Base-by-base conservation (phyloP, 2,797 vertebrate species). In the Acomys russatus region DNA sequence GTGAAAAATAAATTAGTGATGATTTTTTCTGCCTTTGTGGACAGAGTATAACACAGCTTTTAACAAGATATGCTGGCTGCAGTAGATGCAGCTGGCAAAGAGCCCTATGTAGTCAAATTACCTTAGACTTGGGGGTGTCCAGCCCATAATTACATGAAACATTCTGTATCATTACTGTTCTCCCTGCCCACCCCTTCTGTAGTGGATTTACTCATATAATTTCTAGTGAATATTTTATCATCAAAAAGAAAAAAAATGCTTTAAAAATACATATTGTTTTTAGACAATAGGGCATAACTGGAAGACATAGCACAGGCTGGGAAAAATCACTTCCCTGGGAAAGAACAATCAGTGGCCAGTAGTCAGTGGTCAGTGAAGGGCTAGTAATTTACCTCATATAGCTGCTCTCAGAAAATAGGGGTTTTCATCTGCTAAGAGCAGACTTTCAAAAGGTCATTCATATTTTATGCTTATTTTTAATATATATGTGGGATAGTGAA, bases 211-310 rank as follows among this genome's bases (percentile, higher is more conserved):
- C 73, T 92, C 85, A 86, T 56, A 82, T 18, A 90, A 71, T 94
- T 91, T 91, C 92, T 64, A 90, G 85, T 70, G n/a, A 93, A 76
- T 92, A 94, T 63, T 96, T 95, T 95, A 93, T 82, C 78, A 89
- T 61, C 8, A 30, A 66, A 94, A 95, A 88, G 35, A 38, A 74
- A 79, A 79, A 59, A 74, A 56, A 25, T 1, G 7, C 71, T 82
- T 97, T 94, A 22, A 33, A 33, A 76, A 74, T 86, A 68, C 0
- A 10, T 76, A 44, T 91, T 76, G 9, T 68, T 77, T 30, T 88
- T 73, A 56, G 30, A 22, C 30, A 63, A 84, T 23, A n/a, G 70
- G 9, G 33, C 59, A 68, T n/a, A 71, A 74, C 22, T 59, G 74
- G 49, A 95, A 76, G 68, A 66, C 33, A 54, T 18, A 66, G 1